These are phyloP conservation scores for Drosophila asahinai DNA, from an alignment of 1,140 invertebrate genomes.

Conservation along the genomic window DNA sequence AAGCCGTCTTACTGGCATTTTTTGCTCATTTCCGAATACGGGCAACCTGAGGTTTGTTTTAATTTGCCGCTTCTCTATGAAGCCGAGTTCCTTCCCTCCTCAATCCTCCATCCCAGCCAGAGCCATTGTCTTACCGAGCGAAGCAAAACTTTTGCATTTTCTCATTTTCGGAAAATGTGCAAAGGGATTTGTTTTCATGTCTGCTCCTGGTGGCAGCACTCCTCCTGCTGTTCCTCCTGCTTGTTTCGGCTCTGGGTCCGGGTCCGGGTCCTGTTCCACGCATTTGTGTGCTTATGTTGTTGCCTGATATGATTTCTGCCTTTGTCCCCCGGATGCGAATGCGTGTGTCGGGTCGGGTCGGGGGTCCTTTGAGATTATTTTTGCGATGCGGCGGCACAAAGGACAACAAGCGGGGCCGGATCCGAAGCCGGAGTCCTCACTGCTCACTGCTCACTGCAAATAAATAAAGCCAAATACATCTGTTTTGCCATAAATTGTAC, in stretches of 20 bases:
- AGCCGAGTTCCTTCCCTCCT: slow-evolving; percentile 3
- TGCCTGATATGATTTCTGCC: slow-evolving; percentile 80
- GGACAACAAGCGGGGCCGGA: slow-evolving; percentile 28
- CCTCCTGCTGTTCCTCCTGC: slow-evolving; percentile 26
- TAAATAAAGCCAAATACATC: slow-evolving; percentile 80
- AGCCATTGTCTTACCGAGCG: slow-evolving; percentile 68
- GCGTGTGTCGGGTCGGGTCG: slow-evolving; percentile 16
- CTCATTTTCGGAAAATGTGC: slow-evolving; percentile 83
- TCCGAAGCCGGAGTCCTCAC: slow-evolving; percentile 5
- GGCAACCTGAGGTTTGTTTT: slow-evolving; percentile 84
- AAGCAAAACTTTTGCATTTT: slow-evolving; percentile 81
- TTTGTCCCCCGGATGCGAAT: slow-evolving; percentile 49
- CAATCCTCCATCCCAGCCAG: slow-evolving; percentile 6
- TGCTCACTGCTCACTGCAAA: slow-evolving; percentile 37
- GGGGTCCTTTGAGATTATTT: slow-evolving; percentile 72
- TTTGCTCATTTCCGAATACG: slow-evolving; percentile 82
- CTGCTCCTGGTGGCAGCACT: slow-evolving; percentile 41
- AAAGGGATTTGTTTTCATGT: slow-evolving; percentile 83
- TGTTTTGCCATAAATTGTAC: slow-evolving; percentile 79
- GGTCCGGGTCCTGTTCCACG: slow-evolving; percentile 27
- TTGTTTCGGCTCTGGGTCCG: background rate
- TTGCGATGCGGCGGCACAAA: slow-evolving; percentile 58
- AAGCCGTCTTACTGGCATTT: slow-evolving; percentile 14
- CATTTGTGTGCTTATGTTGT: slow-evolving; percentile 72
- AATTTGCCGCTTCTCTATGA: slow-evolving; percentile 81